Evolutionary conservation across 2,797 vertebrate genomes (phyloP), one percentile per base, ranked within the genome.

Genomic region (Artibeus lituratus): DNA sequence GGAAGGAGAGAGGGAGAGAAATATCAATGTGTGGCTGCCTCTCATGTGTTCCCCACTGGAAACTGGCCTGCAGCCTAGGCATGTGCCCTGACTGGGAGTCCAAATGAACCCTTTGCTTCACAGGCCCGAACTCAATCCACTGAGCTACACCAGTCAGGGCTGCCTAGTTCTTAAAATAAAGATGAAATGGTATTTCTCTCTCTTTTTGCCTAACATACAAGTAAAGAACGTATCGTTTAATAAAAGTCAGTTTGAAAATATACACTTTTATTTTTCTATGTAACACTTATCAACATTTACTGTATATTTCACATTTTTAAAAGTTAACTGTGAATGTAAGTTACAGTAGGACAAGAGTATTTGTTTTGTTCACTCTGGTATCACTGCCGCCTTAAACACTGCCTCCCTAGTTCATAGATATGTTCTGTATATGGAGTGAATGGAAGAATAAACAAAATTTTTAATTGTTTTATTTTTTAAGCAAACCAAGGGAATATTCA

Each of bases 171-270:
- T 97, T 94, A 78, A 74, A 89, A 70, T 93, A 62, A 95, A 82
- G 12, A 53, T 73, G 18, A 94, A 90, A 26, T 80, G 3, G 26
- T 89, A 90, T 96, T 87, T 97, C 59, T 90, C 0, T 96, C 49
- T 87, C 39, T n/a, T 73, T 39, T 77, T 51, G 1, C 47, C 44
- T 53, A 74, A 35, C 10, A 44, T 35, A 12, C 32, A 62, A 73
- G 47, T 55, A 77, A 69, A 85, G 74, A 88, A 80, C 18, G 62
- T 10, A 24, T 86, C 90, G 10, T 47, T 82, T 90, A 76, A 73
- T 59, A 35, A 85, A 95, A 93, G 55, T 49, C 65, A 90, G 47
- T 87, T 69, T 93, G 62, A 94, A 93, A 90, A 87, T 78, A 62
- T 37, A 12, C 14, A 83, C 21, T 65, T 62, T 88, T 53, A 72